A percentile compares a stretch with the other conserved stretches of the same genome.
Evolutionary conservation across 2,888 invertebrate genomes (phyloP).

Genomic region (Chymomyza procnemis): DNA sequence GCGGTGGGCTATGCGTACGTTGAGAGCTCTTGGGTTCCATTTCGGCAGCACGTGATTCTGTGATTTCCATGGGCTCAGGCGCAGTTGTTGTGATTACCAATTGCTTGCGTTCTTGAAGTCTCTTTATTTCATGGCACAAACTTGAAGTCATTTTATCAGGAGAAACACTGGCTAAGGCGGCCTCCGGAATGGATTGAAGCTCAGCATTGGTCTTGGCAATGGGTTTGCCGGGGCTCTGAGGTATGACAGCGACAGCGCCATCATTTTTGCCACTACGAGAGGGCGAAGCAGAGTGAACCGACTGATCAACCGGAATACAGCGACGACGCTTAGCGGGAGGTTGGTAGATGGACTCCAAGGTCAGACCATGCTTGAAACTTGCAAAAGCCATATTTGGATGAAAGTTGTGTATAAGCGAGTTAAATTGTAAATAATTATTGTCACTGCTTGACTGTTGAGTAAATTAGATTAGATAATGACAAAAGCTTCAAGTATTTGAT

Average conservation of each 20-base stretch:
- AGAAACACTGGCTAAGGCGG: constrained; percentile 88
- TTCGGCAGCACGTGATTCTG: constrained; percentile 83
- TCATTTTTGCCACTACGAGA: constrained; percentile 25
- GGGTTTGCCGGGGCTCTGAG: constrained; percentile 61
- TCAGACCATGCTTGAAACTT: constrained; percentile 94
- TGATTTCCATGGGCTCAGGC: constrained; percentile 81
- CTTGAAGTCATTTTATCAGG: constrained; percentile 95
- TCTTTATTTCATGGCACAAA: too few species aligned
- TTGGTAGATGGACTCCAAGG: constrained; percentile 94
- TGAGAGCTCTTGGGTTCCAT: constrained; percentile 81
- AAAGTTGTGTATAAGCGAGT: too few species aligned
- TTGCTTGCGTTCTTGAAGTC: constrained; percentile 91
- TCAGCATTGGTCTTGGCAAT: too few species aligned
- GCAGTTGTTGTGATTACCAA: constrained; percentile 83
- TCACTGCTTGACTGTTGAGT: too few species aligned
- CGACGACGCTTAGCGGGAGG: constrained; percentile 92
- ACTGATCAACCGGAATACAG: constrained; percentile 90
- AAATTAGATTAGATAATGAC: too few species aligned
- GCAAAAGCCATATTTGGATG: constrained; percentile 99
- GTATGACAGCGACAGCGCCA: constrained; percentile 29
- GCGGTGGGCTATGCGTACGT: too few species aligned
- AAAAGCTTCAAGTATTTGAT: too few species aligned
- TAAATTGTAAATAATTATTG: too few species aligned
- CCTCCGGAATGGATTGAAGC: constrained; percentile 89
- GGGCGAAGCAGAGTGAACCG: constrained; percentile 72